Evolutionary conservation across 1,140 invertebrate genomes (phyloP).

Genomic region (Zaprionus capensis): DNA sequence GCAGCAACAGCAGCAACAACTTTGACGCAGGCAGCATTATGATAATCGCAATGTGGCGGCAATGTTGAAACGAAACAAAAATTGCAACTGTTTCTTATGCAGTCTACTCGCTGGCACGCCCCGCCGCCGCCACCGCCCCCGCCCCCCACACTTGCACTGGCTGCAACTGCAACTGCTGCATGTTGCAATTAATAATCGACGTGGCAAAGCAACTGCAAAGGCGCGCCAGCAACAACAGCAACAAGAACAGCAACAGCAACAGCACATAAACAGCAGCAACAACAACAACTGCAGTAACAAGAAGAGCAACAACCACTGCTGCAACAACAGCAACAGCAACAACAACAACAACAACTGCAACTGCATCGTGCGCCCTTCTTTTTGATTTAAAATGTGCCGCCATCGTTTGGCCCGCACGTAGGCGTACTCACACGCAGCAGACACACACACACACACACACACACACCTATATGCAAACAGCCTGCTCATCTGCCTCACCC

Average conservation of each 20-base stretch:
- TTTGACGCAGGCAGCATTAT: constrained; percentile 74
- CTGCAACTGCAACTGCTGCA: constrained; percentile 40
- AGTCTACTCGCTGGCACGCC: constrained; percentile 17
- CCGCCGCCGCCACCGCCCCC: background rate
- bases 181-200: constrained; percentile 80
- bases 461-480: constrained; percentile 56
- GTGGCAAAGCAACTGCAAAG: constrained; percentile 51
- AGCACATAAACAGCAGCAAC: constrained; percentile 3
- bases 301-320: constrained; percentile 3
- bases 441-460: constrained; percentile 46
- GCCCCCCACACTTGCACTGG: background rate
- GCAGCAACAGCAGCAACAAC: constrained; percentile 41
- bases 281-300: constrained; percentile 18
- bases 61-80: constrained; percentile 69
- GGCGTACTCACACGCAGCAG: constrained; percentile 76
- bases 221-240: constrained; percentile 41
- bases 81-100: constrained; percentile 75
- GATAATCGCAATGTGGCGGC: constrained; percentile 76
- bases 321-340: constrained; percentile 18
- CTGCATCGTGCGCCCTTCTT: constrained; percentile 78
- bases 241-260: constrained; percentile 30
- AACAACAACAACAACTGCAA: constrained; percentile 19
- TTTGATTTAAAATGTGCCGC: constrained; percentile 83
- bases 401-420: constrained; percentile 63
- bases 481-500: background rate